Evolutionary conservation across 2,113 vertebrate genomes (phyloP).

Genomic region (Limnothrissa miodon): DNA sequence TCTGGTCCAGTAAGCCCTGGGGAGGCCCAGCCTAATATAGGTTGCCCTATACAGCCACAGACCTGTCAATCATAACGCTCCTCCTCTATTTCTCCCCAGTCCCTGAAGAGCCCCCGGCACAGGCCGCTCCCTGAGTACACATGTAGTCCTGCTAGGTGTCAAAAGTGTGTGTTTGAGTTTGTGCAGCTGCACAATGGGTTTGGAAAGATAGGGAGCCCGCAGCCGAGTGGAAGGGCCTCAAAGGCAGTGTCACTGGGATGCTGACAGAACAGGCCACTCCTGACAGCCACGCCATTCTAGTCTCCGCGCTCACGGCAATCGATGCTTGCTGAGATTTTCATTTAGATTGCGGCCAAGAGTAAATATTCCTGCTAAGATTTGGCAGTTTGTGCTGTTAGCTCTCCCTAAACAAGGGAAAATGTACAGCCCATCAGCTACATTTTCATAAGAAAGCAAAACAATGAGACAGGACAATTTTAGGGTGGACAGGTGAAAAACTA

Average conservation of each 20-base stretch:
- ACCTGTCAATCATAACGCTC: neutral
- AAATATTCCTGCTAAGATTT: conserved; percentile 38
- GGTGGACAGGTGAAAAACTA: conserved; percentile 1
- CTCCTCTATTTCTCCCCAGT: neutral
- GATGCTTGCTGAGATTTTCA: conserved; percentile 52
- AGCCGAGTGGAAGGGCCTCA: conserved; percentile 14
- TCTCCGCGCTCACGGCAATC: conserved; percentile 37
- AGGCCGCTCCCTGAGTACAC: neutral
- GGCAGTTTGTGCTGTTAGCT: conserved; percentile 21
- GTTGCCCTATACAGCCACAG: neutral
- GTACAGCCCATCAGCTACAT: neutral
- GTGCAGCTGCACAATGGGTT: neutral
- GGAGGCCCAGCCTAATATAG: neutral
- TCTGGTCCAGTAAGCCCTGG: neutral
- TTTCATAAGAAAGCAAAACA: conserved; percentile 21
- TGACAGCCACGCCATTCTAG: conserved; percentile 30
- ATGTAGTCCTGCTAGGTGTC: neutral
- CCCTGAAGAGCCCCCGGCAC: neutral
- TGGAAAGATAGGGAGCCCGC: neutral
- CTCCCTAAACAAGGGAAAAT: neutral
- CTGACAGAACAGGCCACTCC: conserved; percentile 28
- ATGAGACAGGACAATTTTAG: neutral
- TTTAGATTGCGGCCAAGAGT: conserved; percentile 48
- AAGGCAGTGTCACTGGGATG: conserved; percentile 31
- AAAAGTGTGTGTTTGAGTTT: conserved; percentile 6